Conservation (phyloP, 2,797 vertebrate species). For the Dendrocincla fuliginosa region DNA sequence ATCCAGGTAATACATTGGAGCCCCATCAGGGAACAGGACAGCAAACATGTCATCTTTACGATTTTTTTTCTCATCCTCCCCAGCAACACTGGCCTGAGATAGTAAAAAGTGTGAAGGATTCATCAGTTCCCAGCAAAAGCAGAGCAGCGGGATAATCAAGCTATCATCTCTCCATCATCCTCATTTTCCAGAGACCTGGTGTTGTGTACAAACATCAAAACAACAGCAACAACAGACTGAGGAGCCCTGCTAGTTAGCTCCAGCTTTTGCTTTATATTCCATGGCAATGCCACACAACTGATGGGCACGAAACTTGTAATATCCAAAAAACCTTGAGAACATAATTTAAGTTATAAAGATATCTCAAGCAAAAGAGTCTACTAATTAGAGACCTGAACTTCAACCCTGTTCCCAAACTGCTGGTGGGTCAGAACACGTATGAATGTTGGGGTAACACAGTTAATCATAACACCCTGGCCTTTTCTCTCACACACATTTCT, state of each 20-base stretch:
- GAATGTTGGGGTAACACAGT: not conserved
- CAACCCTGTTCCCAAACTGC: not conserved
- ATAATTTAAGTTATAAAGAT: not conserved
- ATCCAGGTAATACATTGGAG: conserved; percentile 85
- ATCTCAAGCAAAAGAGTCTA: not conserved
- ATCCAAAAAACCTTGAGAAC: not conserved
- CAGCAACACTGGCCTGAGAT: conserved; percentile 63
- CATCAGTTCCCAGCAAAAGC: conserved; percentile 25
- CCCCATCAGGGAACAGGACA: conserved; percentile 79
- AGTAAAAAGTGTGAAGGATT: conserved; percentile 63
- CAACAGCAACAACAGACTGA: not conserved
- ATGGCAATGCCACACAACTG: not conserved
- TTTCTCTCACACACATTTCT: not conserved
- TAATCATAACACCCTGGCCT: not conserved
- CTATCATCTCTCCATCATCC: conserved; percentile 58
- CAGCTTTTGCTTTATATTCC: not conserved
- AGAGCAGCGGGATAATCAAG: conserved; percentile 71
- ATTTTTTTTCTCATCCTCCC: conserved; percentile 74
- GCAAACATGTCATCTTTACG: conserved; percentile 83
- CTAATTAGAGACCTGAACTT: not conserved
- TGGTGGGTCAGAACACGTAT: not conserved
- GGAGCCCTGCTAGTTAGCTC: not conserved
- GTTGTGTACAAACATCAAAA: conserved; percentile 12
- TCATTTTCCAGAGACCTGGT: conserved; percentile 56
- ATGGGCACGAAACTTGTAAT: not conserved